phyloP scores from a whole-genome alignment of 2,888 invertebrate species.

The Apotomis capreana region DNA sequence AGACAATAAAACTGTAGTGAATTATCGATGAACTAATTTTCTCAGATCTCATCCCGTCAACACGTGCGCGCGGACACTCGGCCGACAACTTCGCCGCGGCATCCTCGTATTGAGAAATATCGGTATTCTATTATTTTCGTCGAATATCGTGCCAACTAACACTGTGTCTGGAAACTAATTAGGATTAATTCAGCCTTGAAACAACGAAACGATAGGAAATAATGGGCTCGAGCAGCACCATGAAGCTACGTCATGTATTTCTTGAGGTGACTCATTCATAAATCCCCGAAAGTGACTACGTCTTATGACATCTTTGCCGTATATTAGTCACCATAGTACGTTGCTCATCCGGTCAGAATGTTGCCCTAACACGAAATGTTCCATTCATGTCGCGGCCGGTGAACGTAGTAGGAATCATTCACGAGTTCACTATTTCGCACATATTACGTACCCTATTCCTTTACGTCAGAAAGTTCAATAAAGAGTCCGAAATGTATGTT shows the following conservation, averaged over 20 bases:
- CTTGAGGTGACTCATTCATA: constrained; percentile 73
- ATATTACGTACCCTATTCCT: constrained; percentile 14
- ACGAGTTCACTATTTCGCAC: constrained; percentile 25
- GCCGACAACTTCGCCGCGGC: constrained; percentile 18
- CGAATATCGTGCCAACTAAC: constrained; percentile 56
- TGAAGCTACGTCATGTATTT: constrained; percentile 62
- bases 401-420: constrained; percentile 29
- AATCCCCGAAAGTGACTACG: constrained; percentile 60
- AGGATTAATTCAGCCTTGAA: constrained; percentile 55
- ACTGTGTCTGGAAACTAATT: constrained; percentile 52
- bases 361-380: constrained; percentile 32
- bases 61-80: constrained; percentile 16
- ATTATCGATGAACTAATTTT: constrained; percentile 29
- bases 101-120: constrained; percentile 40
- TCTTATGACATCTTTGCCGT: constrained; percentile 48
- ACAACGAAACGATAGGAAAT: constrained; percentile 55
- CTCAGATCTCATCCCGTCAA: constrained; percentile 30
- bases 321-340: constrained; percentile 43
- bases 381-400: constrained; percentile 34
- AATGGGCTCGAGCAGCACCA: constrained; percentile 53
- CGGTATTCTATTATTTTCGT: constrained; percentile 46
- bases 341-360: constrained; percentile 36
- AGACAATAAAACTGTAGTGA: constrained; percentile 12
- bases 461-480: constrained; percentile 30
- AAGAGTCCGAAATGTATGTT: background rate